These are phyloP conservation scores for Melanophora roralis DNA, from an alignment of 2,888 invertebrate genomes.

Conservation along the genomic window DNA sequence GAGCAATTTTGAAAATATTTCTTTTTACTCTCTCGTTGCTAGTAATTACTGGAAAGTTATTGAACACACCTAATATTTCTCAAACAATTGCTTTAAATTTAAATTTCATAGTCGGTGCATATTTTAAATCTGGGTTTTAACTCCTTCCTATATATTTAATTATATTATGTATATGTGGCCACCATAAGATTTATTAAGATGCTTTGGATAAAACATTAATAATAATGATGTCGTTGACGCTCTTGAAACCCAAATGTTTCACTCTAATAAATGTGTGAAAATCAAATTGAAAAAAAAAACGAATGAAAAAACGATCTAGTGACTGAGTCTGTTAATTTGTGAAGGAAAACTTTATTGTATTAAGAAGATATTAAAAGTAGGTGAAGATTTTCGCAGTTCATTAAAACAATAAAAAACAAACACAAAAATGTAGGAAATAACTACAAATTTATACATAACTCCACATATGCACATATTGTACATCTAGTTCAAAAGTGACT, in stretches of 20 bases:
- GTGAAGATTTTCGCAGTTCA: conserved; percentile 48
- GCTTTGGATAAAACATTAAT: background rate
- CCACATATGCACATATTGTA: too few species aligned
- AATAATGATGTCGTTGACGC: background rate
- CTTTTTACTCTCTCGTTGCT: too few species aligned
- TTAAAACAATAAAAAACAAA: background rate
- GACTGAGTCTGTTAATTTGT: background rate
- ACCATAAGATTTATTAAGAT: conserved; percentile 5
- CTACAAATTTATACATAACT: background rate
- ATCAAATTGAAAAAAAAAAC: conserved; percentile 17
- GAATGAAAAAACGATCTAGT: background rate
- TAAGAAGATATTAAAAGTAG: conserved; percentile 10
- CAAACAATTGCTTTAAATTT: too few species aligned
- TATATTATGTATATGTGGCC: conserved; percentile 14
- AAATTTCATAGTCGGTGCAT: too few species aligned
- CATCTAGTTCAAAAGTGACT: too few species aligned
- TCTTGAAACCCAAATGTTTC: conserved; percentile 44
- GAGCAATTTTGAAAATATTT: too few species aligned
- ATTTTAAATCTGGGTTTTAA: too few species aligned
- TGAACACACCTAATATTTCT: too few species aligned
- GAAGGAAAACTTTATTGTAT: background rate
- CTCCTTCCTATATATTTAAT: background rate
- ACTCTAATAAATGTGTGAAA: conserved; percentile 61
- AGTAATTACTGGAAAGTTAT: too few species aligned
- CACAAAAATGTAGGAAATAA: too few species aligned